Percentiles rank a stretch among this genome's conserved stretches.
phyloP scores from a whole-genome alignment of 2,113 vertebrate species.

The Pheucticus melanocephalus region DNA sequence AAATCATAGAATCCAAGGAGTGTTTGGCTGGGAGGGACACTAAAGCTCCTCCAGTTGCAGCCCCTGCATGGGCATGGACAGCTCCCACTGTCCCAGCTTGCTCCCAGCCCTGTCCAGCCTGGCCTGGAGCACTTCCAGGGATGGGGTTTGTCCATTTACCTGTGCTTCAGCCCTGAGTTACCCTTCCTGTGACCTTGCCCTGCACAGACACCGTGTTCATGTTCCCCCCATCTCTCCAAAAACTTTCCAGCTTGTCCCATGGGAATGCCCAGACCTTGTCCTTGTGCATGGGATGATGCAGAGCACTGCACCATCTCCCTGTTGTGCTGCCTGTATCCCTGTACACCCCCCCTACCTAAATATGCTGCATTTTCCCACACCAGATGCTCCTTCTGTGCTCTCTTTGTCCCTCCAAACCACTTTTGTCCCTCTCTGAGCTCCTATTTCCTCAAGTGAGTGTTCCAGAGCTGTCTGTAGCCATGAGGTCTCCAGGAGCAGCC shows the following conservation, averaged over 20 bases:
- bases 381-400: background rate
- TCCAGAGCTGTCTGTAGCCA: background rate
- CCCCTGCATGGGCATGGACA: background rate
- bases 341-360: background rate
- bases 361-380: background rate
- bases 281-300: background rate
- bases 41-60: background rate
- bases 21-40: background rate
- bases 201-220: fast-evolving
- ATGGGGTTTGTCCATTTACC: fast-evolving
- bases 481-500: background rate
- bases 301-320: background rate
- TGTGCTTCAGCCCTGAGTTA: background rate
- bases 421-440: background rate
- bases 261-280: background rate
- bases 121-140: background rate
- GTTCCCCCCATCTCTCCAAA: background rate
- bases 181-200: background rate
- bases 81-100: fast-evolving
- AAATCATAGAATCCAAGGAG: background rate
- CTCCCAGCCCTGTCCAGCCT: background rate
- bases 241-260: background rate
- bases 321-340: background rate
- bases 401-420: background rate
- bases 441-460: background rate